A percentile compares a stretch with the other conserved stretches of the same genome.
These are phyloP conservation scores for Drosophila takahashii DNA, from an alignment of 1,140 invertebrate species.

Conservation along the genomic window DNA sequence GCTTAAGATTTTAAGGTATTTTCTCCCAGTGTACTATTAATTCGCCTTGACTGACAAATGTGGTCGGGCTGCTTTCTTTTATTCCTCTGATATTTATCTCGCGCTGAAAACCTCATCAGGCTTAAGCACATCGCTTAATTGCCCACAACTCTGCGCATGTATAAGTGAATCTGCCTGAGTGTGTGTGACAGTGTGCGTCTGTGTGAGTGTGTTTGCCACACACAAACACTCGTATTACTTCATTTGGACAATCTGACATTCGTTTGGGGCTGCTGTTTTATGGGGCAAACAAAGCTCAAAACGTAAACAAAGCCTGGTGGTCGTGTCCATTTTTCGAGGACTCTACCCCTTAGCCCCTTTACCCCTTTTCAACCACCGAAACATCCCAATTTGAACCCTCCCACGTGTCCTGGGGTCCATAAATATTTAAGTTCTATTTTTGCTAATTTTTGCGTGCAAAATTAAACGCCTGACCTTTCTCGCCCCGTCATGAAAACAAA, in stretches of 20 bases:
- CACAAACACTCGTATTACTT: slow-evolving; percentile 48
- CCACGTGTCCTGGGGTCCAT: slow-evolving; percentile 16
- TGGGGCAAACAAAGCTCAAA: slow-evolving; percentile 38
- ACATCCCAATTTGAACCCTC: slow-evolving; percentile 2
- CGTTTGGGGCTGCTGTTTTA: slow-evolving; percentile 35
- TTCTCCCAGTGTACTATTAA: neutral
- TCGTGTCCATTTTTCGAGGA: slow-evolving; percentile 12
- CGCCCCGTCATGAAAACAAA: slow-evolving; percentile 26
- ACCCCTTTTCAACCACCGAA: neutral
- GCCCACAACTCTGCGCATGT: slow-evolving; percentile 42
- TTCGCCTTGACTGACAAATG: slow-evolving; percentile 20
- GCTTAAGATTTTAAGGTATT: neutral
- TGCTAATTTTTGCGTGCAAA: slow-evolving; percentile 55
- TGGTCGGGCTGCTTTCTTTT: slow-evolving; percentile 24
- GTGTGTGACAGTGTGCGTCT: neutral
- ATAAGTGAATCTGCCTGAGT: neutral
- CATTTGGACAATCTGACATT: slow-evolving; percentile 53
- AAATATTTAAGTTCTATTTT: slow-evolving; percentile 54
- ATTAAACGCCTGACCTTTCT: slow-evolving; percentile 58
- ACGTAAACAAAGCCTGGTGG: slow-evolving; percentile 29
- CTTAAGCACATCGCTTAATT: slow-evolving; percentile 75
- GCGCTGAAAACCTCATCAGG: slow-evolving; percentile 76
- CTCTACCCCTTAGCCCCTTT: neutral
- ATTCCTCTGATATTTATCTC: slow-evolving; percentile 73
- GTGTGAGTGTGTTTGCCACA: slow-evolving; percentile 21